phyloP scores from a whole-genome alignment of 2,113 vertebrate species.

The Chunga burmeisteri region DNA sequence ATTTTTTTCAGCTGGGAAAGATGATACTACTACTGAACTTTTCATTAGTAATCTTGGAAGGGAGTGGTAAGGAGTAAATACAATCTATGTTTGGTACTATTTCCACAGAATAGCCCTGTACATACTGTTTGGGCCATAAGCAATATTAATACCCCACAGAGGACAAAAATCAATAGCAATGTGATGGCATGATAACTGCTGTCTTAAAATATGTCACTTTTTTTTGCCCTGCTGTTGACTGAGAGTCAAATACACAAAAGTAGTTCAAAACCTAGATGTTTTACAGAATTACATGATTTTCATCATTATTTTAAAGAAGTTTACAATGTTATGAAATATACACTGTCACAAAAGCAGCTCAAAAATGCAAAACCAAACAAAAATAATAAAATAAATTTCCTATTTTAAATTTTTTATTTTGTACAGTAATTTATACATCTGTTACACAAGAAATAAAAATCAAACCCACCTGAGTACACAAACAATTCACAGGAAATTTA shows the following conservation, averaged over 20 bases:
- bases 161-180: not conserved
- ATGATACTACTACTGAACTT: not conserved
- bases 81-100: not conserved
- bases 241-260: not conserved
- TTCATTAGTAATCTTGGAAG: not conserved
- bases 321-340: not conserved
- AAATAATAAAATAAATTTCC: not conserved
- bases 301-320: not conserved
- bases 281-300: not conserved
- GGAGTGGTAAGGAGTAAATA: not conserved
- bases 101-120: not conserved
- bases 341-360: not conserved
- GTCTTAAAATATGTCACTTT: not conserved
- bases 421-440: not conserved
- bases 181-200: not conserved
- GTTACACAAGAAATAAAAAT: not conserved
- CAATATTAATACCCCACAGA: not conserved
- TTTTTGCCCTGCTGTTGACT: not conserved
- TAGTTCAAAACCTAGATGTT: not conserved
- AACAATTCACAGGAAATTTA: not conserved
- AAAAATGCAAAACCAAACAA: not conserved
- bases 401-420: not conserved
- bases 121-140: not conserved
- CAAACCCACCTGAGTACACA: not conserved
- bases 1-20: not conserved